Evolutionary conservation across 2,888 invertebrate genomes (phyloP), one percentile per base, ranked within the genome.

Genomic region (Ethmia dodecea): DNA sequence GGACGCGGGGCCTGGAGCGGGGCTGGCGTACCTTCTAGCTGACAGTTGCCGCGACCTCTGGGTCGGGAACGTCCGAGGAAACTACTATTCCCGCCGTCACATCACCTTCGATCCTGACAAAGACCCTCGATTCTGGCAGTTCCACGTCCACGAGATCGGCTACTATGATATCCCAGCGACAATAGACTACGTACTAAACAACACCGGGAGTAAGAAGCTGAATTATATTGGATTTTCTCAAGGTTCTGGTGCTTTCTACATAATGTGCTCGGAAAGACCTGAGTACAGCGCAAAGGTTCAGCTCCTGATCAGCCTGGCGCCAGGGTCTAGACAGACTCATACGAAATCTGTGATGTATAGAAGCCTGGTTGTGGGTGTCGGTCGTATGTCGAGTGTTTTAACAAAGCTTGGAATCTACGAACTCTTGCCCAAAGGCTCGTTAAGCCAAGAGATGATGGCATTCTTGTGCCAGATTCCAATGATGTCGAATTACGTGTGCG

Each of bases 141-240:
- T 89, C 49, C 92, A 91, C 36, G 93, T 91, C 80, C 92, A 95
- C 55, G 91, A 94, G 59, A 93, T 95, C 59, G 94, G 92, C 0
- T 60, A 76, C 13, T 89, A 87, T 49, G 97, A 97, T 62, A 52
- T 96, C 1, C 94, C 96, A 1, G 91, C 93, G 0, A 61, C 65
- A 24, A 55, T 77, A 0, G 76, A 80, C 31, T 69, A 72, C 26
- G 61, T 80, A 1, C 37, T 80, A 4, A 40, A 60, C 0, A 40
- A 60, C 3, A 75, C 79, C 1, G 47, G 49, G 1, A 40, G 45
- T 1, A 40, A 52, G 0, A 72, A 65, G 22, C 31, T 81, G 18
- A 77, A 72, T 27, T 78, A 69, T 18, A 89, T 93, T 3, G 95
- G 95, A 0, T 94, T 94, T 60, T 95, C 94, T 0, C 90, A 90